Percentiles rank a stretch among this genome's conserved stretches.
phyloP scores from a whole-genome alignment of 2,888 invertebrate species.

The Cactoblastis cactorum region DNA sequence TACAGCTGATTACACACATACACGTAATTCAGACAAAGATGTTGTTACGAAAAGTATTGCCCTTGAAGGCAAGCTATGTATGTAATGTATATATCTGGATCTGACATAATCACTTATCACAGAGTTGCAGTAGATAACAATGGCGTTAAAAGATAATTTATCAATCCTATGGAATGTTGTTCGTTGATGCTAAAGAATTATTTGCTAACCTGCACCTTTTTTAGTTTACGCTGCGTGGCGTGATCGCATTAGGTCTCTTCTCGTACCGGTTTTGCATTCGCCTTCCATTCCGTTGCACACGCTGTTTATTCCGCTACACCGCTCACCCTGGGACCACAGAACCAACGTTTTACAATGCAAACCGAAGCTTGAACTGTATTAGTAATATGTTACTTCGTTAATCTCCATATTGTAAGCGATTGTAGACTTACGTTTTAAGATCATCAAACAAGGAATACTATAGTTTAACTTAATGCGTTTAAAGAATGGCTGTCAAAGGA shows the following conservation, averaged over 20 bases:
- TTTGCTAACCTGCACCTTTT: not conserved
- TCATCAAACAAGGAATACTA: no score
- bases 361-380: conserved; percentile 40
- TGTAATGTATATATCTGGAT: no score
- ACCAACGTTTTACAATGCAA: conserved; percentile 31
- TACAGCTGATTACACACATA: no score
- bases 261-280: conserved; percentile 8
- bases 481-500: not conserved
- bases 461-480: no score
- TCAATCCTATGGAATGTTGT: no score
- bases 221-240: not conserved
- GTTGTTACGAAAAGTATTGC: no score
- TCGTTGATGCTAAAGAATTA: no score
- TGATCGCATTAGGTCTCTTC: not conserved
- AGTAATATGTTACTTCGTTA: conserved; percentile 40
- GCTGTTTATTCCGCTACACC: conserved; percentile 43
- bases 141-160: no score
- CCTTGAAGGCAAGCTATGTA: no score
- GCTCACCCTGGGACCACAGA: conserved; percentile 22
- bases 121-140: no score
- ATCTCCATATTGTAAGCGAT: not conserved
- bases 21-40: no score
- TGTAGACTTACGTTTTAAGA: not conserved
- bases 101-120: no score
- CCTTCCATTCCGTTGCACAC: conserved; percentile 31